Evolutionary conservation across 1,140 invertebrate genomes (phyloP).

Genomic region (Trachelipus rathkii): DNA sequence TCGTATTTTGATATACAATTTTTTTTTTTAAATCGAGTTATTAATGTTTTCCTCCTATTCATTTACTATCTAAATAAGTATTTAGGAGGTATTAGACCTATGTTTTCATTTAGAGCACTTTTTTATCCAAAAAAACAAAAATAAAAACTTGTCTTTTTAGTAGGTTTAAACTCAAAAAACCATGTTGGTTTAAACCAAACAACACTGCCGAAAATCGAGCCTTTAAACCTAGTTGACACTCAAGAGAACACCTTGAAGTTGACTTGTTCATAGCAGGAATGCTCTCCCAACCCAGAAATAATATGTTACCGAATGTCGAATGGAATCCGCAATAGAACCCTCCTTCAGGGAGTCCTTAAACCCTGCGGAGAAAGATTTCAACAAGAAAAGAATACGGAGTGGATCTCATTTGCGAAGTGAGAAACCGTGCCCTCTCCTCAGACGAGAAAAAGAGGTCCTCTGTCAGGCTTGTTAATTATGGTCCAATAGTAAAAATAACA

Average conservation of each 20-base stretch:
- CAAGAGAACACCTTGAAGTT: slow-evolving; percentile 66
- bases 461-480: slow-evolving; percentile 81
- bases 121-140: no score
- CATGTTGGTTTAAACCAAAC: no score
- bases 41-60: no score
- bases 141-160: no score
- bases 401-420: slow-evolving; percentile 74
- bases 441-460: slow-evolving; percentile 70
- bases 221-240: slow-evolving; percentile 65
- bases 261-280: slow-evolving; percentile 75
- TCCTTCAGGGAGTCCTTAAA: slow-evolving; percentile 63
- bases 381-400: slow-evolving; percentile 76
- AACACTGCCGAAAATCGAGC: slow-evolving; percentile 69
- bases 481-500: slow-evolving; percentile 78
- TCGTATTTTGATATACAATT: no score
- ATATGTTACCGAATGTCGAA: slow-evolving; percentile 51
- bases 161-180: no score
- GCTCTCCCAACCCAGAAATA: slow-evolving; percentile 81
- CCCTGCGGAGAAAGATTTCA: slow-evolving; percentile 65
- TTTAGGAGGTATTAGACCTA: no score
- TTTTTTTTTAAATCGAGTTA: no score
- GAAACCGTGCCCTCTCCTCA: slow-evolving; percentile 77
- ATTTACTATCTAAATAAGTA: no score
- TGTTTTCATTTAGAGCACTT: no score
- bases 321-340: slow-evolving; percentile 53